Evolutionary conservation across 2,113 vertebrate species (phyloP).

Genomic region (Athene cunicularia): DNA sequence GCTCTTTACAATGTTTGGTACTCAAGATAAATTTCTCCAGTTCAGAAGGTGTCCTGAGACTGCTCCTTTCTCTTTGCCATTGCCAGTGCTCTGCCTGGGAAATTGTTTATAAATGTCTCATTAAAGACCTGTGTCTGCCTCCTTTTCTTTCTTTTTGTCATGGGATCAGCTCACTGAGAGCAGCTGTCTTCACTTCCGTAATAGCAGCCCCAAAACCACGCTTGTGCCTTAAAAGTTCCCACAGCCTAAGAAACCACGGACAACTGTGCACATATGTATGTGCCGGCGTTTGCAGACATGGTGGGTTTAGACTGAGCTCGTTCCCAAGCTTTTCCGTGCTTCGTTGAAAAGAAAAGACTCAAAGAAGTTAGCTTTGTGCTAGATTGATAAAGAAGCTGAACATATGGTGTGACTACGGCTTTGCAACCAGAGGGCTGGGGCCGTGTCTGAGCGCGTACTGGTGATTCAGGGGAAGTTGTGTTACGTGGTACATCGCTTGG

Average conservation of each 20-base stretch:
- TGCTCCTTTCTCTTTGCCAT: not conserved
- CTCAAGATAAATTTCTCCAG: slow-evolving; percentile 1
- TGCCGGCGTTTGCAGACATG: not conserved
- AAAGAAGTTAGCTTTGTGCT: not conserved
- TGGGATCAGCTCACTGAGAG: slow-evolving; percentile 42
- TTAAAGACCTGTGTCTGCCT: slow-evolving; percentile 46
- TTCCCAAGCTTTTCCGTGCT: not conserved
- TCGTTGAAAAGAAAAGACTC: not conserved
- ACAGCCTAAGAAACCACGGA: not conserved
- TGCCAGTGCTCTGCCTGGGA: slow-evolving; percentile 34
- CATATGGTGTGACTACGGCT: not conserved
- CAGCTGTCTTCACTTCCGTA: slow-evolving; percentile 45
- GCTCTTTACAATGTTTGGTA: not conserved
- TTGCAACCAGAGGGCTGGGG: not conserved
- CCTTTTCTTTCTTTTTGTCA: slow-evolving; percentile 41
- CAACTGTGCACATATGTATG: not conserved
- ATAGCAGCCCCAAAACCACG: not conserved
- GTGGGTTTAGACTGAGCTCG: not conserved
- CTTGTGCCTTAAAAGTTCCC: slow-evolving; percentile 16
- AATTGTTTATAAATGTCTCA: slow-evolving; percentile 41
- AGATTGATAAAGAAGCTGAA: not conserved
- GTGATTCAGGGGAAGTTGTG: not conserved
- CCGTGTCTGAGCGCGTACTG: rapidly evolving
- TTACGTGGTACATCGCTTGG: rapidly evolving
- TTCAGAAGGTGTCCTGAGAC: not conserved